Evolutionary conservation across 2,113 vertebrate species (phyloP).

Genomic region (Oostethus manadensis): DNA sequence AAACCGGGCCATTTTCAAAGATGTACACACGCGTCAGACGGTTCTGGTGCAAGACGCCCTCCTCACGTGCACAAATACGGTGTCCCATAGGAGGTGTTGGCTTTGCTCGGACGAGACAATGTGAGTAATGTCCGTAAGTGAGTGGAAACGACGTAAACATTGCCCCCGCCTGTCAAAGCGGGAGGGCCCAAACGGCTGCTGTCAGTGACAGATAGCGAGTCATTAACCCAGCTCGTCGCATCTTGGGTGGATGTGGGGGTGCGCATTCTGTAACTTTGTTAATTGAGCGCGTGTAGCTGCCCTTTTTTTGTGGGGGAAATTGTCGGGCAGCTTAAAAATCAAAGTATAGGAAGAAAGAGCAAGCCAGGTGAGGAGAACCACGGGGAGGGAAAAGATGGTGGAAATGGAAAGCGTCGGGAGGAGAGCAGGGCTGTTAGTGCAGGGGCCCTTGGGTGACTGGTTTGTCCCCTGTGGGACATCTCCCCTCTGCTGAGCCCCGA

Average conservation of each 20-base stretch:
- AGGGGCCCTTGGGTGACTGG: slow-evolving; percentile 80
- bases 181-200: slow-evolving; percentile 48
- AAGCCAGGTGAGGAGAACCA: slow-evolving; percentile 3
- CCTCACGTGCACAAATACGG: not conserved
- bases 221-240: slow-evolving; percentile 67
- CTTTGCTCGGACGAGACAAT: slow-evolving; percentile 13
- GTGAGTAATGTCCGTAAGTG: slow-evolving; percentile 34
- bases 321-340: slow-evolving; percentile 38
- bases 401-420: slow-evolving; percentile 7
- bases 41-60: no score
- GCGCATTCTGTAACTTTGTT: slow-evolving; percentile 17
- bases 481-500: slow-evolving; percentile 60
- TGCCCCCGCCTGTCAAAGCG: slow-evolving; percentile 63
- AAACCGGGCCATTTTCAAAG: no score
- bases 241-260: slow-evolving; percentile 41
- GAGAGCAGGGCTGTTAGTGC: slow-evolving; percentile 55
- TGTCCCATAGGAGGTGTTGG: slow-evolving; percentile 14
- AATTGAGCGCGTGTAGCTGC: slow-evolving; percentile 49
- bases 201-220: slow-evolving; percentile 72
- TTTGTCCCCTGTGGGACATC: slow-evolving; percentile 39
- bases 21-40: no score
- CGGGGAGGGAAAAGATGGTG: not conserved
- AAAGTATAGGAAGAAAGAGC: slow-evolving; percentile 13
- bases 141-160: slow-evolving; percentile 48
- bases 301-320: slow-evolving; percentile 36